These are phyloP conservation scores for Haliclystus octoradiatus DNA, from an alignment of 30 jellyfish, hydroid and myxozoan species.

Conservation along the genomic window DNA sequence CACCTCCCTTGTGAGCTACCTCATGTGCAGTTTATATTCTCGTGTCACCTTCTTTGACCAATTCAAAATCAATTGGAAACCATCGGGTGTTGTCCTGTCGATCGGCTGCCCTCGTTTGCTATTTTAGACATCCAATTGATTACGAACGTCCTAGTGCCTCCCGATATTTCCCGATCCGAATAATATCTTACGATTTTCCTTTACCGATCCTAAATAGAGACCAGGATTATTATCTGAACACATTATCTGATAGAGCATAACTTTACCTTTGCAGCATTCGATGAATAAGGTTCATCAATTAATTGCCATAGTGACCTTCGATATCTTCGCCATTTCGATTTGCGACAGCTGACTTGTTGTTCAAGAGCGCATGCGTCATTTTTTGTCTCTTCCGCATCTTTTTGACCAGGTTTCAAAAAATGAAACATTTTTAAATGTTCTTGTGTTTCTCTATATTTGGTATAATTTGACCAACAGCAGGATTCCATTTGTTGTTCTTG, in stretches of 20 bases:
- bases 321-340: constrained; percentile 19
- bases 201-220: too few relatives aligned
- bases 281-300: constrained; percentile 71
- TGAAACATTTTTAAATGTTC: constrained; percentile 48
- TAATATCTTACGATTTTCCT: too few relatives aligned
- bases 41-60: too few relatives aligned
- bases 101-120: too few relatives aligned
- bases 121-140: too few relatives aligned
- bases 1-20: too few relatives aligned
- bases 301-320: constrained; percentile 43
- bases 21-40: too few relatives aligned
- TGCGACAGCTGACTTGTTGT: background rate
- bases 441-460: constrained; percentile 73
- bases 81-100: too few relatives aligned
- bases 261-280: constrained; percentile 74
- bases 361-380: background rate
- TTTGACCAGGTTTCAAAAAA: background rate
- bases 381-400: background rate
- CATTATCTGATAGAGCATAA: background rate
- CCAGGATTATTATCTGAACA: too few relatives aligned
- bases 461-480: constrained; percentile 86
- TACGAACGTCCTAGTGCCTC: too few relatives aligned
- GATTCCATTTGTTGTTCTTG: constrained; percentile 96
- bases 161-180: too few relatives aligned
- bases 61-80: too few relatives aligned